Evolutionary conservation across 2,797 vertebrate species (phyloP), one percentile per base, ranked within the genome.

Genomic region (Psittacula echo): DNA sequence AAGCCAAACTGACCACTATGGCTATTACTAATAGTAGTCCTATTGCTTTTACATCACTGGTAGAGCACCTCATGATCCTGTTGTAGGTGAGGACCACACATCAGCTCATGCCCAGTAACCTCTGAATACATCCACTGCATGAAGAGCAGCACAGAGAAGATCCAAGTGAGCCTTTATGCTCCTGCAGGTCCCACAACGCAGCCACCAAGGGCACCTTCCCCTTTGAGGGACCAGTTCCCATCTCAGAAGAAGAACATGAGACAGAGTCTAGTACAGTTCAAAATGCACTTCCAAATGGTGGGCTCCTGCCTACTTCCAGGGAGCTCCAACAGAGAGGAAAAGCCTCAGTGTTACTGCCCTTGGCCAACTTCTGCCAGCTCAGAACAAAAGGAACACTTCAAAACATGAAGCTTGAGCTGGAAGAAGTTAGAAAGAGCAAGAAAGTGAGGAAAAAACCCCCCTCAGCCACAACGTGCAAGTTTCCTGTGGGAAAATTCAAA

Each of bases 401-500:
- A 83, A 83, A 61, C 9, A 17, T 18, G 82, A 67, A 78, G 24
- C 54, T 48, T 1, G 6, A 86, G 92, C 87, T 91, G 76, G 91
- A 91, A 95, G 89, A 76, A 73, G 61, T 92, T 64, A 77, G n/a
- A 89, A 85, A 51, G 65, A 47, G 58, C 13, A 15, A 65, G n/a
- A 72, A 75, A 94, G 79, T 5, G 87, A 94, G 85, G 84, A 65
- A 94, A 91, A 22, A 95, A 87, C 2, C 64, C 87, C 91, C 83
- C 82, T 89, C 81, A 92, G 79, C 92, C 91, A 86, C 39, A 7
- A 60, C 67, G 92, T 39, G 42, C 85, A 92, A 87, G 50, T 95
- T 95, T 97, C 94, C 95, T 96, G 94, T 91, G 95, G 92, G 95
- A 97, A 96, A 96, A 96, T 83, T 1, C 20, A 11, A 45, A 50